Conservation (phyloP, 2,113 vertebrate genomes). For the Furnarius figulus region DNA sequence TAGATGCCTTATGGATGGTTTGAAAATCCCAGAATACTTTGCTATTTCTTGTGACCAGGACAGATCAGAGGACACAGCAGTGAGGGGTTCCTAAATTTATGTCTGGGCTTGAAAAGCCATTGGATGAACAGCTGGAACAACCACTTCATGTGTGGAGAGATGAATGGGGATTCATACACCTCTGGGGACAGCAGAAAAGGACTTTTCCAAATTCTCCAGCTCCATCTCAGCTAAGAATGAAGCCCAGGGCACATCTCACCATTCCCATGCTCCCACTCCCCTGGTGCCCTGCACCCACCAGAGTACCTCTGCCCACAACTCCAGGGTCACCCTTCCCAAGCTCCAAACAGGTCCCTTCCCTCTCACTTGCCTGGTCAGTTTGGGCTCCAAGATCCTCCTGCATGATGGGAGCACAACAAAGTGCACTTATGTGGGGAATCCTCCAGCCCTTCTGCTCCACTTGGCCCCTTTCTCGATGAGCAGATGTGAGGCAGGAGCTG, state of each 20-base stretch:
- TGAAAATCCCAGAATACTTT: neutral
- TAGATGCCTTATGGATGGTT: neutral
- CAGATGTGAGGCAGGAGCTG: neutral
- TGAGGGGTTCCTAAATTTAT: neutral
- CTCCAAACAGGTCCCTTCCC: neutral
- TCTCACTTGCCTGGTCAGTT: accelerated
- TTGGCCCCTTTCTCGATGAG: neutral
- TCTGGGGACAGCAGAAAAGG: neutral
- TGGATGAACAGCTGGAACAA: neutral
- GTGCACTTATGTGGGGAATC: neutral
- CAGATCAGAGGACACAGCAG: neutral
- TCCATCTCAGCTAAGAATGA: neutral
- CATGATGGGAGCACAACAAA: accelerated
- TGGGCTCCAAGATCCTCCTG: neutral
- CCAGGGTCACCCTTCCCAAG: neutral
- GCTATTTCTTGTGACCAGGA: neutral
- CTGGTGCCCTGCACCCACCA: neutral
- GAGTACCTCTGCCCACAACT: neutral
- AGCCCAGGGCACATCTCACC: neutral
- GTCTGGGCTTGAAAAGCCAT: neutral
- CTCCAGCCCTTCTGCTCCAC: neutral
- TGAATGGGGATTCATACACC: neutral
- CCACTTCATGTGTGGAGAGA: neutral
- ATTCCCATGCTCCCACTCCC: neutral
- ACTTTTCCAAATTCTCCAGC: neutral